Conservation (phyloP, 2,888 invertebrate species). For the Lucinisca nassula region DNA sequence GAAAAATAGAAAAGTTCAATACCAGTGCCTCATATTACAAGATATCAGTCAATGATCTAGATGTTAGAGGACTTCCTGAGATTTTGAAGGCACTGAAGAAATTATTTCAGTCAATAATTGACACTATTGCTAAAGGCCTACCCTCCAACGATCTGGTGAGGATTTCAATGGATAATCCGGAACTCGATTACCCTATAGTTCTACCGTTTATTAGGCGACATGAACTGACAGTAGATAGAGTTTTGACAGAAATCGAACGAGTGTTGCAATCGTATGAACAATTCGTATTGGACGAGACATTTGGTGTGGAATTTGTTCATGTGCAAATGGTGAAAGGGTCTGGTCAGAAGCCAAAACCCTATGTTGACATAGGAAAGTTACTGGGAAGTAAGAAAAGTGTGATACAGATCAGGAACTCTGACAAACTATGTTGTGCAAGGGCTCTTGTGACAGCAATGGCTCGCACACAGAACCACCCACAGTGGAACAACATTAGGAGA, state of each 20-base stretch:
- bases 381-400: constrained; percentile 21
- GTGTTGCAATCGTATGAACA: neutral
- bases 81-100: neutral
- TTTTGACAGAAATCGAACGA: neutral
- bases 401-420: constrained; percentile 45
- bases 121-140: neutral
- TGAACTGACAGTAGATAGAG: neutral
- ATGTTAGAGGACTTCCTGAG: neutral
- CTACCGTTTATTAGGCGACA: neutral
- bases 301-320: neutral
- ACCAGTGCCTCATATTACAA: neutral
- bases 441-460: constrained; percentile 63
- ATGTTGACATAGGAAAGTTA: neutral
- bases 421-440: constrained; percentile 54
- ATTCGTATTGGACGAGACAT: neutral
- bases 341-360: neutral
- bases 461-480: constrained; percentile 36
- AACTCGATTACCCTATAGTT: neutral
- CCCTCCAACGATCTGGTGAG: neutral
- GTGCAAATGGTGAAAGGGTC: neutral
- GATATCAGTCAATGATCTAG: neutral
- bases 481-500: constrained; percentile 46
- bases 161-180: neutral
- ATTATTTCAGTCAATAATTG: neutral
- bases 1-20: no score